Evolutionary conservation across 2,797 vertebrate species (phyloP).

Genomic region (Hippopotamyrus pictus): DNA sequence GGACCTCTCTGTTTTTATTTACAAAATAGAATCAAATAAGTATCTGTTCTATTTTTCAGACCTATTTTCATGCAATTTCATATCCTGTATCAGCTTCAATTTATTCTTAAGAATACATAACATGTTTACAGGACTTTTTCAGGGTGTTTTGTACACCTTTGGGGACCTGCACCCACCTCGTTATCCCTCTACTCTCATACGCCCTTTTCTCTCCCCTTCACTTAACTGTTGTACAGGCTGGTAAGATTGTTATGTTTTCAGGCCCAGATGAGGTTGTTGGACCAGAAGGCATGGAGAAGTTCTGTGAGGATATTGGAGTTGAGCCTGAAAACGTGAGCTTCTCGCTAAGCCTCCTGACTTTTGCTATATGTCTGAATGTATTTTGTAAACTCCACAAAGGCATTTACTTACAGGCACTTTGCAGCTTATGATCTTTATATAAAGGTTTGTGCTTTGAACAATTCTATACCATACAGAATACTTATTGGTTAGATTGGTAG

Average conservation of each 20-base stretch:
- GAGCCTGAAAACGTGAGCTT: slow-evolving; percentile 81
- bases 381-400: background rate
- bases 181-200: background rate
- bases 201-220: background rate
- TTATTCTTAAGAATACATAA: background rate
- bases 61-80: background rate
- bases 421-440: background rate
- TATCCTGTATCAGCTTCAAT: background rate
- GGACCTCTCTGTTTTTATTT: background rate
- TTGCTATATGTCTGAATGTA: background rate
- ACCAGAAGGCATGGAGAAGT: slow-evolving; percentile 86
- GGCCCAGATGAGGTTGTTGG: slow-evolving; percentile 81
- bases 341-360: background rate
- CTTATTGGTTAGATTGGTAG: background rate
- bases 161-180: background rate
- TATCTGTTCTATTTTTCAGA: background rate
- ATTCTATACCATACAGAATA: background rate
- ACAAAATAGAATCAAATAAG: background rate
- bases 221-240: background rate
- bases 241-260: slow-evolving; percentile 34
- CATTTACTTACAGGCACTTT: background rate
- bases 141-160: background rate
- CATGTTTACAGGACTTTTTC: background rate
- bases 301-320: slow-evolving; percentile 85
- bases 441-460: background rate